phyloP scores from a whole-genome alignment of 92 coral and sea anemone species.

The Heliopora coerulea region DNA sequence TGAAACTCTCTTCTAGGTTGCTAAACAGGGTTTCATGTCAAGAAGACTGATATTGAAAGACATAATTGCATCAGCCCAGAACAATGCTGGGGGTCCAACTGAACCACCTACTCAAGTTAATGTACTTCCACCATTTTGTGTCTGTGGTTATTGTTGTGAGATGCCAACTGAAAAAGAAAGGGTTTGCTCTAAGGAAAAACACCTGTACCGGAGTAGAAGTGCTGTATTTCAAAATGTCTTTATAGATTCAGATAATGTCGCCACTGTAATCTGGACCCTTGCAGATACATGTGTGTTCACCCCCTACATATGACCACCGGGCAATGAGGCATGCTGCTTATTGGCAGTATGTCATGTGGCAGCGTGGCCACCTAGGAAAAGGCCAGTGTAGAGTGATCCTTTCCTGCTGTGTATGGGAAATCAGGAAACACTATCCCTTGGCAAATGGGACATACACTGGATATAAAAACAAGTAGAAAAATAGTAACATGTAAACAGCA shows the following conservation, averaged over 20 bases:
- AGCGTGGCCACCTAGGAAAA: slow-evolving; percentile 39
- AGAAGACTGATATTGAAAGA: slow-evolving; percentile 28
- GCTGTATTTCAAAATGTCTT: slow-evolving; percentile 25
- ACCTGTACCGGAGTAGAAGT: slow-evolving; percentile 2
- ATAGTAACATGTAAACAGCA: too few species aligned
- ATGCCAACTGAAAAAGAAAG: slow-evolving; percentile 32
- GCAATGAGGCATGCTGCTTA: slow-evolving; percentile 46
- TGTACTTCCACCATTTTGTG: slow-evolving; percentile 7
- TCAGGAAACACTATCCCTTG: slow-evolving; percentile 22
- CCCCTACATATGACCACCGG: slow-evolving; percentile 41
- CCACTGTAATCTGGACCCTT: slow-evolving; percentile 35
- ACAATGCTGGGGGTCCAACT: background rate
- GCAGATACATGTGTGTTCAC: slow-evolving; percentile 45
- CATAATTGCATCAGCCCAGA: slow-evolving; percentile 12
- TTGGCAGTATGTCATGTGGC: slow-evolving; percentile 48
- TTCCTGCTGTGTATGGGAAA: slow-evolving; percentile 49
- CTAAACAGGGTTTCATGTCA: slow-evolving; percentile 31
- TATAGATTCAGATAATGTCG: slow-evolving; percentile 42
- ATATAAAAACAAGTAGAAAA: slow-evolving; percentile 21
- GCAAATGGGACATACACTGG: slow-evolving; percentile 46
- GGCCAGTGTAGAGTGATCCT: slow-evolving; percentile 40
- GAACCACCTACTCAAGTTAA: background rate
- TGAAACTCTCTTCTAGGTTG: slow-evolving; percentile 11
- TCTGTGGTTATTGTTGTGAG: slow-evolving; percentile 6
- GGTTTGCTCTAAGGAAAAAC: slow-evolving; percentile 29